A percentile compares a stretch with the other conserved stretches of the same genome.
These are phyloP conservation scores for Tetragnatha versicolor DNA, from an alignment of 1,140 invertebrate species.

Conservation along the genomic window DNA sequence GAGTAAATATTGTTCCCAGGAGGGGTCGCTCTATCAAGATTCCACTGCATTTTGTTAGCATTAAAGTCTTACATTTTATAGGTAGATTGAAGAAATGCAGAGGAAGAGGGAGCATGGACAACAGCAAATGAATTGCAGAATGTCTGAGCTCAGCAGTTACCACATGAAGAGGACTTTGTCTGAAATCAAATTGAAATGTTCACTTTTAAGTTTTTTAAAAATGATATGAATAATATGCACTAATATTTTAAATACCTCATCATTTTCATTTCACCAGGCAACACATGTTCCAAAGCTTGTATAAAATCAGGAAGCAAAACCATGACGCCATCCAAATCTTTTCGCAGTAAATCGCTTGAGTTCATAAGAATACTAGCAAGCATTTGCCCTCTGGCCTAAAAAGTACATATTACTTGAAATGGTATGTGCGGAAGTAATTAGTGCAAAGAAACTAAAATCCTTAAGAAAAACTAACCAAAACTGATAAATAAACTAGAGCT, in stretches of 20 bases:
- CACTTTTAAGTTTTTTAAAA: too few relatives aligned
- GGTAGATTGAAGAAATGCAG: conserved; percentile 78
- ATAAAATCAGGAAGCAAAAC: conserved; percentile 89
- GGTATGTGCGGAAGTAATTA: too few relatives aligned
- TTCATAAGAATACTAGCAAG: conserved; percentile 82
- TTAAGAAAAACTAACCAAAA: too few relatives aligned
- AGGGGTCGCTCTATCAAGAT: too few relatives aligned
- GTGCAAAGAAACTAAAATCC: too few relatives aligned
- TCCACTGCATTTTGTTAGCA: not conserved
- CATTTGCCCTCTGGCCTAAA: conserved; percentile 67
- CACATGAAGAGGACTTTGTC: conserved; percentile 27
- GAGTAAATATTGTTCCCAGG: too few relatives aligned
- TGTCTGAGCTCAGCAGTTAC: conserved; percentile 78
- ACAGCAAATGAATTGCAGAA: conserved; percentile 86
- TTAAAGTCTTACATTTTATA: conserved; percentile 68
- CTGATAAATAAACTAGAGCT: too few relatives aligned
- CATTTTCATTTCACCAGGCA: conserved; percentile 53
- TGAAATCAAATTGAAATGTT: conserved; percentile 3
- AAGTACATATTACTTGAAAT: too few relatives aligned
- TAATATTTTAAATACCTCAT: too few relatives aligned
- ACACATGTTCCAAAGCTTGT: conserved; percentile 84
- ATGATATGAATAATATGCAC: too few relatives aligned
- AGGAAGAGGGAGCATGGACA: conserved; percentile 88
- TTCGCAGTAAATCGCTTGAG: conserved; percentile 79
- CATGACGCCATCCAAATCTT: conserved; percentile 92